These are phyloP conservation scores for Python bivittatus DNA, from an alignment of 2,113 vertebrate species.

Conservation along the genomic window DNA sequence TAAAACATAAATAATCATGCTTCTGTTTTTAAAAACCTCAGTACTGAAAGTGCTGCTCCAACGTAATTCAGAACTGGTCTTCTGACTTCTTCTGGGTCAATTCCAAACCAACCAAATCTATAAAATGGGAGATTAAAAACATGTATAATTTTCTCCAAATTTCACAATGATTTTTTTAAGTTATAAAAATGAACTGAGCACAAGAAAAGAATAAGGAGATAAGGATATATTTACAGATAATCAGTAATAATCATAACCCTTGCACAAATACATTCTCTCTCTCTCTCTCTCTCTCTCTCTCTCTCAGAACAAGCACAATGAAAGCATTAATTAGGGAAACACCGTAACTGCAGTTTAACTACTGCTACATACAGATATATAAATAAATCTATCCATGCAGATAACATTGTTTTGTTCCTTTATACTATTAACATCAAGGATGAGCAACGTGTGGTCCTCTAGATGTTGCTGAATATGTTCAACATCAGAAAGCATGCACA, in stretches of 20 bases:
- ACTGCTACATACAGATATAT: background rate
- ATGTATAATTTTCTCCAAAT: background rate
- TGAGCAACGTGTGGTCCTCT: background rate
- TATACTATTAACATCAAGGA: background rate
- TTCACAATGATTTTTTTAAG: background rate
- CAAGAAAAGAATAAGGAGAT: background rate
- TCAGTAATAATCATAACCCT: background rate
- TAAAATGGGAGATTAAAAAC: background rate
- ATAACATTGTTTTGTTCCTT: background rate
- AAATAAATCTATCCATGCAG: background rate
- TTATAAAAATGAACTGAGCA: background rate
- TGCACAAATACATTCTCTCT: background rate
- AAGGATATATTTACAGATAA: background rate
- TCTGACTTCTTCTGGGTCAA: constrained; percentile 80
- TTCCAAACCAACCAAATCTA: constrained; percentile 92
- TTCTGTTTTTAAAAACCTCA: constrained; percentile 76
- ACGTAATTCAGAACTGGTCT: constrained; percentile 83
- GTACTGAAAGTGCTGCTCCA: constrained; percentile 84
- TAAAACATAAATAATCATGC: background rate
- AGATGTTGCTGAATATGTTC: background rate
- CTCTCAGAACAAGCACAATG: background rate
- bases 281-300: background rate
- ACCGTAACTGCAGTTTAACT: background rate
- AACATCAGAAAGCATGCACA: background rate
- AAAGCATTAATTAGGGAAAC: background rate